Evolutionary conservation across 2,888 invertebrate species (phyloP).

Genomic region (Tholera decimalis): DNA sequence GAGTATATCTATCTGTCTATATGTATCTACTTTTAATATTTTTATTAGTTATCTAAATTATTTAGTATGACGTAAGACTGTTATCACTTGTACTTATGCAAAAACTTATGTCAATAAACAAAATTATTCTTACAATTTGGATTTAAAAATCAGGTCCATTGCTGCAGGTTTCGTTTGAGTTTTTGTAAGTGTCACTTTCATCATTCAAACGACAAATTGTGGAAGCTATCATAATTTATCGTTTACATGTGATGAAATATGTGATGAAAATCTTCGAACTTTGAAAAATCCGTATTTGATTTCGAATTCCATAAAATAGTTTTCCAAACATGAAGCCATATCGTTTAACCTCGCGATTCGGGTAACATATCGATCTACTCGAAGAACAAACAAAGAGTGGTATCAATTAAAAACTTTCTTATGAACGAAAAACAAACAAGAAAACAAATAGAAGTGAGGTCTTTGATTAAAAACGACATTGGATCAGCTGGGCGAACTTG

Average conservation of each 20-base stretch:
- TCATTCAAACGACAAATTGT: not conserved
- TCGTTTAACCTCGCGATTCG: conserved; percentile 30
- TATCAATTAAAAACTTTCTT: conserved; percentile 84
- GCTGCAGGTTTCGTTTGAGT: not conserved
- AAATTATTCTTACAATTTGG: not conserved
- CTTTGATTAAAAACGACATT: conserved; percentile 81
- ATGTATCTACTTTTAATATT: no score
- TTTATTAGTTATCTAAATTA: no score
- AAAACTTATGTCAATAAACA: no score
- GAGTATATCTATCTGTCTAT: no score
- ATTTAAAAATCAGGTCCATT: not conserved
- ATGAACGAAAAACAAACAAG: conserved; percentile 76
- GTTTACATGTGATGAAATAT: not conserved
- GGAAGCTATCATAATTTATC: not conserved
- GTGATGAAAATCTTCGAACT: not conserved
- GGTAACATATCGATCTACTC: conserved; percentile 64
- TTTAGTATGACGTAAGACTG: no score
- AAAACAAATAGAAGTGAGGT: conserved; percentile 79
- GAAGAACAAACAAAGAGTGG: conserved; percentile 72
- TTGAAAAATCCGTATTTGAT: not conserved
- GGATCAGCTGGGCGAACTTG: conserved; percentile 68
- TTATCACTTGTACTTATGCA: no score
- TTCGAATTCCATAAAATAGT: conserved; percentile 12
- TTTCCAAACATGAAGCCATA: not conserved
- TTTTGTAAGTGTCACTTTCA: not conserved